Conservation (phyloP, 2,888 invertebrate species). For the Dicyrtoma fusca region DNA sequence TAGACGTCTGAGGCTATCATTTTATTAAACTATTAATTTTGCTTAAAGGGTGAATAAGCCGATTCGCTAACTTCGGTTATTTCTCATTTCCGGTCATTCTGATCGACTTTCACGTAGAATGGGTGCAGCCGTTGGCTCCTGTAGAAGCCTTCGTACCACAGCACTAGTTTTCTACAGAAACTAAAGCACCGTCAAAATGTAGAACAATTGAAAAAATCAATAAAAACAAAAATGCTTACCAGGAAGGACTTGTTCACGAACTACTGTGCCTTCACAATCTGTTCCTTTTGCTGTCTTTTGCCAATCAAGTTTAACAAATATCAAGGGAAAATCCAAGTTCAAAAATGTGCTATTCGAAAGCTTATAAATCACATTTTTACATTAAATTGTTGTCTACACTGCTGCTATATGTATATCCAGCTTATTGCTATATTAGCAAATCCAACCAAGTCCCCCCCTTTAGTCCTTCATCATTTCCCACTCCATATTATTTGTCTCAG, state of each 20-base stretch:
- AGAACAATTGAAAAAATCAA: too few relatives aligned
- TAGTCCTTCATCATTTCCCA: constrained; percentile 2
- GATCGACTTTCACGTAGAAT: too few relatives aligned
- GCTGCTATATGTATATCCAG: not conserved
- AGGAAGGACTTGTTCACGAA: not conserved
- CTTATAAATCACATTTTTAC: not conserved
- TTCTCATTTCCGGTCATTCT: too few relatives aligned
- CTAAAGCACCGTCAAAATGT: too few relatives aligned
- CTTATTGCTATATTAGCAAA: not conserved
- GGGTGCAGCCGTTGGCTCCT: too few relatives aligned
- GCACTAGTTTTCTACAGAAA: too few relatives aligned
- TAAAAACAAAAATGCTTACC: not conserved
- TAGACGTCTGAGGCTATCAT: too few relatives aligned
- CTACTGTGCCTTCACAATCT: not conserved
- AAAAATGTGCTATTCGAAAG: not conserved
- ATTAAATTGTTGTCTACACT: not conserved
- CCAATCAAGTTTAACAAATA: not conserved
- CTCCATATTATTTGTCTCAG: constrained; percentile 7
- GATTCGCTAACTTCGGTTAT: too few relatives aligned
- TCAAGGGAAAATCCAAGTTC: not conserved
- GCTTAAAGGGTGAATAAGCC: too few relatives aligned
- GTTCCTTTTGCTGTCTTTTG: not conserved
- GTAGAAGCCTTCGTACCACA: too few relatives aligned
- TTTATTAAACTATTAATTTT: too few relatives aligned
- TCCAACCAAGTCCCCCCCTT: not conserved